Percentiles rank a stretch among this genome's conserved stretches.
Conservation (phyloP, 2,113 vertebrate species). For the Seriola aureovittata region DNA sequence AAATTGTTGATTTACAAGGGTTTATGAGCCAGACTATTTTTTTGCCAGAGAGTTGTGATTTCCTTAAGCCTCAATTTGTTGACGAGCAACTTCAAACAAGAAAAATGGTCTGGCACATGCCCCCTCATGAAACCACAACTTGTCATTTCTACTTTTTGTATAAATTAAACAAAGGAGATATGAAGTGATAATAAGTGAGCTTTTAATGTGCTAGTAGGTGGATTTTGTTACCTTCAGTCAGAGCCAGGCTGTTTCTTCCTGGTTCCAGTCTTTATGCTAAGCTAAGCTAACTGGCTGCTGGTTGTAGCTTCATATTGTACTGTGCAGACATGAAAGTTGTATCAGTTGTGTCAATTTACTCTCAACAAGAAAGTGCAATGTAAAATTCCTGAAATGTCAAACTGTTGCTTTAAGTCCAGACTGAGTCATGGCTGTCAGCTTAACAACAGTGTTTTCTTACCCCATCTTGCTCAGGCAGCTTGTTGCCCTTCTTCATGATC, state of each 20-base stretch:
- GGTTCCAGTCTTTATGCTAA: no score
- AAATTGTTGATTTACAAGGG: background rate
- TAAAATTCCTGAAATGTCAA: background rate
- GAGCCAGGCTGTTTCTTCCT: no score
- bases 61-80: background rate
- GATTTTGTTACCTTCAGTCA: no score
- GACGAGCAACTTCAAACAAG: background rate
- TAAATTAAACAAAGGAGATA: no score
- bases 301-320: background rate
- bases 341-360: background rate
- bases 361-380: background rate
- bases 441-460: slow-evolving; percentile 75
- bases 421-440: background rate
- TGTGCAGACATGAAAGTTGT: background rate
- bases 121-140: no score
- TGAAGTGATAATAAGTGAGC: no score
- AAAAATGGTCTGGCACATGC: background rate
- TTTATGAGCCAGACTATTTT: background rate
- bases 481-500: slow-evolving; percentile 89
- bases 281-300: background rate
- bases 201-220: no score
- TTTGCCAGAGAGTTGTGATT: background rate
- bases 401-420: background rate
- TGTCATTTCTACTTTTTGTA: no score
- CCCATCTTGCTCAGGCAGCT: slow-evolving; percentile 70